Base-by-base conservation (phyloP, 2,797 vertebrate genomes). In the Sebastes elongatus region DNA sequence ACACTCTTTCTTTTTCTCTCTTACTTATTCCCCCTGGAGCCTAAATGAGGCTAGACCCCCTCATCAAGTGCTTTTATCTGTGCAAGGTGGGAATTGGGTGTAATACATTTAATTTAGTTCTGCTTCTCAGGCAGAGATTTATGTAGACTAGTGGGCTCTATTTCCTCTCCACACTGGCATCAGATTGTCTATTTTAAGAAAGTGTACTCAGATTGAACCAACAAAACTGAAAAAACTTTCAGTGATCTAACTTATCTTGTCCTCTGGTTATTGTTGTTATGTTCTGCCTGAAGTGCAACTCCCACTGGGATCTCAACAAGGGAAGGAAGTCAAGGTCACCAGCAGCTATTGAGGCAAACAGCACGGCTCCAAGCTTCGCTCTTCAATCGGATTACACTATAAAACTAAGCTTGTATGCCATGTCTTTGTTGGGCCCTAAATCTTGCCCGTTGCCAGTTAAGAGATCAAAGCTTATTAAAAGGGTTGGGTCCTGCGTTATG, bases 251-350 rank as follows among this genome's bases (percentile, higher is more conserved):
- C 4, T 11, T 13, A 23, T 65, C 3, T 3, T 59, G n/a, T 28
- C 22, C 57, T 70, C 1, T 81, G 27, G 28, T 33, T 79, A 22
- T 14, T 23, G 9, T 66, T 81, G 71, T 83, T 63, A 71, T 35
- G 1, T 64, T 57, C 5, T 55, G 59, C 42, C 64, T 80, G 9
- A 63, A 20, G 32, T 80, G 46, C 46, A 80, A 71, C 69, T 81
- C 20, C 76, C 78, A 76, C 61, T 60, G 68, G 70, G 74, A 80
- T 81, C 71, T 88, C 59, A 68, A 53, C 59, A 72, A 80, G 66
- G 49, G 71, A 76, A 76, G 60, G 23, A 83, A 84, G 78, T 91
- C 90, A 90, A 93, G 93, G 93, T 93, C 92, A 91, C 64, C 49
- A 74, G 72, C 57, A 74, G 76, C 57, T 56, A 57, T 22, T 20